These are phyloP conservation scores for Diabrotica undecimpunctata DNA, from an alignment of 1,140 invertebrate species.

Conservation along the genomic window DNA sequence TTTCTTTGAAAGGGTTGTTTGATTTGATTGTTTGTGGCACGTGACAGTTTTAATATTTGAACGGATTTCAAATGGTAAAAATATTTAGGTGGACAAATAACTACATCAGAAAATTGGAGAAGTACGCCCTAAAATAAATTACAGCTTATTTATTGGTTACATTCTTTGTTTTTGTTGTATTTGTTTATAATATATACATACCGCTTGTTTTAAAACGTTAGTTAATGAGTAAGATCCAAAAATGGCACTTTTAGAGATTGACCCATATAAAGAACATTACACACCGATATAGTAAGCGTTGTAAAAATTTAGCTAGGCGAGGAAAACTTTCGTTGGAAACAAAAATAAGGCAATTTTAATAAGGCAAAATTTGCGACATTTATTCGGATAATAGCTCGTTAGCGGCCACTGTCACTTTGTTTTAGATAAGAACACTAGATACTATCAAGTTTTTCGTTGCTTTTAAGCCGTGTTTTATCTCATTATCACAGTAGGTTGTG, in stretches of 20 bases:
- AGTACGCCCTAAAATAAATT: too few relatives aligned
- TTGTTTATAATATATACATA: too few relatives aligned
- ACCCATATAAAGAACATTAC: constrained; percentile 1
- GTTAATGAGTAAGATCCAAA: not conserved
- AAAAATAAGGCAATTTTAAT: constrained; percentile 17
- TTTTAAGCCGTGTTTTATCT: constrained; percentile 5
- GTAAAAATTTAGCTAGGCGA: constrained; percentile 12
- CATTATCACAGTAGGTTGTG: constrained; percentile 8
- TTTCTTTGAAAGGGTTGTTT: too few relatives aligned
- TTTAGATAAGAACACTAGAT: not conserved
- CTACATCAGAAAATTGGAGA: too few relatives aligned
- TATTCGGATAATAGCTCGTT: not conserved
- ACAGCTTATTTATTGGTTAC: too few relatives aligned
- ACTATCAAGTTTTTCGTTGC: not conserved
- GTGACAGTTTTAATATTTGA: too few relatives aligned
- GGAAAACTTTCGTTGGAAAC: constrained; percentile 12
- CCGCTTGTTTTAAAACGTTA: too few relatives aligned
- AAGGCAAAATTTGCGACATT: constrained; percentile 15
- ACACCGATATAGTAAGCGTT: not conserved
- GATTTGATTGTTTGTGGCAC: too few relatives aligned
- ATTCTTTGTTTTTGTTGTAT: too few relatives aligned
- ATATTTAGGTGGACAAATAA: too few relatives aligned
- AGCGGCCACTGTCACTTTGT: constrained; percentile 8
- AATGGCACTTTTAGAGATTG: not conserved
- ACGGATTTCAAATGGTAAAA: too few relatives aligned